Base-by-base conservation (phyloP, 1,140 invertebrate species). In the Drosophila sp. region DNA sequence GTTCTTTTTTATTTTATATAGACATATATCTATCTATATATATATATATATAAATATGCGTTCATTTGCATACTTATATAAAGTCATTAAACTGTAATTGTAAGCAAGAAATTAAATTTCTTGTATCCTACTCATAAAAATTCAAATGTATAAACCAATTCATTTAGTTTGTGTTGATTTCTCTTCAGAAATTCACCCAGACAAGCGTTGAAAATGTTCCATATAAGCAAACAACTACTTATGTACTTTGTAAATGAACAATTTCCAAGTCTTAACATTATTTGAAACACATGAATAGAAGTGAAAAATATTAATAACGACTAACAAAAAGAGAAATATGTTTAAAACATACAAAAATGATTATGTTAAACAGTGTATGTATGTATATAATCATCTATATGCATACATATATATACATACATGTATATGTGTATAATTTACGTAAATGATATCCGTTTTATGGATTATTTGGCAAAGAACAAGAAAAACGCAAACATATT, bases 101-200 rank as follows among this genome's bases (percentile, higher is more conserved):
- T 73, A 72, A 73, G 76, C 82, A 79, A 76, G 82, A 87, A 87
- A 87, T 87, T 34, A 36, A 87, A 87, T 87, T 87, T 87, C 82
- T 87, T 86, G 78, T 64, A 51, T 54, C 53, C 62, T 78, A 72
- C 59, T 67, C 72, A 65, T 45, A 53, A 58, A 50, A 34, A 38
- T 36, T 32, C 18, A 72, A 57, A 4, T 62, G 61, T 65, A 71
- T 50, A 57, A 65, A 43, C 58, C 8, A 61, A 61, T 36, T 21
- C 27, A 51, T 57, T 71, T 16, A 62, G 48, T 27, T 63, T 54
- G 41, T 43, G 50, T 25, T 21, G 41, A 7, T 14, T 53, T 50
- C 45, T 7, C 27, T 54, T 45, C 27, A 16, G 50, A 45, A 27
- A 58, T 71, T 41, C 11, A n/a, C 13, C 27, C 43, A 43, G 57